Conservation (phyloP, 2,888 invertebrate species). For the Leistus spinibarbis region DNA sequence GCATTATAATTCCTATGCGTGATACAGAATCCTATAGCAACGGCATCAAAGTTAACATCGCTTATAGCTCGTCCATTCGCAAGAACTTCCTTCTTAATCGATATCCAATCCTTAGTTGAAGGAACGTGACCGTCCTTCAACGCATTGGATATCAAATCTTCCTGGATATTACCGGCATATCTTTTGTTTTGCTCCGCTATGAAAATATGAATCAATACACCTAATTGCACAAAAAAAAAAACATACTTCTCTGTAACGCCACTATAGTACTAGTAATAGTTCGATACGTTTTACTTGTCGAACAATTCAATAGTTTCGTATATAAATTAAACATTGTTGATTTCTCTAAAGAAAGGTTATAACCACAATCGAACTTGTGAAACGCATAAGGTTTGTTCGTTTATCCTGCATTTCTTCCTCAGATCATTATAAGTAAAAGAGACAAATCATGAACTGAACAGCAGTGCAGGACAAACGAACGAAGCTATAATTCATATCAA, state of each 20-base stretch:
- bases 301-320: neutral
- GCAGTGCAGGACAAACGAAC: no score
- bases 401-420: no score
- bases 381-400: no score
- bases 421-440: no score
- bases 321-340: neutral
- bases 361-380: no score
- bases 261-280: neutral
- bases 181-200: neutral
- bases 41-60: constrained; percentile 64
- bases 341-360: neutral
- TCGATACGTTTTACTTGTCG: neutral
- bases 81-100: constrained; percentile 57
- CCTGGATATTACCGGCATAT: neutral
- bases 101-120: constrained; percentile 52
- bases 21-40: constrained; percentile 63
- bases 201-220: neutral
- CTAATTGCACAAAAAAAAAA: neutral
- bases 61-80: constrained; percentile 55
- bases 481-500: no score
- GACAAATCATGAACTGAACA: no score
- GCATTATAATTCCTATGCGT: constrained; percentile 56
- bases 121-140: neutral
- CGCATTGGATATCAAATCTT: constrained; percentile 23
- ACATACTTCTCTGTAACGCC: neutral